A percentile compares a stretch with the other conserved stretches of the same genome.
phyloP scores from a whole-genome alignment of 2,888 invertebrate genomes.

The Catonia carolina region DNA sequence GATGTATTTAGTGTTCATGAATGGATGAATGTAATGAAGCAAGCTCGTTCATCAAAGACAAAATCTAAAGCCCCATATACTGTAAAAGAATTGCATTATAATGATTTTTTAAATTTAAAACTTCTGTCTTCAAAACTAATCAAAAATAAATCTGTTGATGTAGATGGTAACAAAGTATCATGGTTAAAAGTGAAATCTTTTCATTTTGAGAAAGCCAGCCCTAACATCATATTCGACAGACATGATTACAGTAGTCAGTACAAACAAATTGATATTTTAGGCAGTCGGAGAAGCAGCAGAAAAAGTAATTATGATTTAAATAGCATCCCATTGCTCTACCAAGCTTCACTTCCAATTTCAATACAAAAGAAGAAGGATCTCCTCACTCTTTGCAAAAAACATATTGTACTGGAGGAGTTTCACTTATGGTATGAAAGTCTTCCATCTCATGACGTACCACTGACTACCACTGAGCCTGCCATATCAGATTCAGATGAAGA shows the following conservation, averaged over 20 bases:
- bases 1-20: neutral
- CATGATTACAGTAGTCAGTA: conserved; percentile 5
- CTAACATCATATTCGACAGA: neutral
- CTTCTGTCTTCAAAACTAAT: neutral
- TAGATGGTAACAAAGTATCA: neutral
- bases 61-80: conserved; percentile 2
- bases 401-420: conserved; percentile 1
- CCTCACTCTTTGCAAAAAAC: no score
- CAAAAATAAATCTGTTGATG: conserved; percentile 6
- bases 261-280: neutral
- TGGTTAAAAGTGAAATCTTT: conserved; percentile 6
- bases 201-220: neutral
- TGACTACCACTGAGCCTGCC: neutral
- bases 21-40: no score
- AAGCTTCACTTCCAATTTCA: neutral
- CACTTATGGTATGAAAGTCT: conserved; percentile 2
- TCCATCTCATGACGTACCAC: neutral
- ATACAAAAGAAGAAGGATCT: conserved; percentile 2
- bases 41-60: neutral
- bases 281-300: neutral
- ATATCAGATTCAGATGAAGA: neutral
- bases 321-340: neutral
- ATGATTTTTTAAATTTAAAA: conserved; percentile 4
- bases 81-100: conserved; percentile 1
- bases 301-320: conserved; percentile 2